These are phyloP conservation scores for Protonibea diacanthus DNA, from an alignment of 2,797 vertebrate species.

Conservation along the genomic window DNA sequence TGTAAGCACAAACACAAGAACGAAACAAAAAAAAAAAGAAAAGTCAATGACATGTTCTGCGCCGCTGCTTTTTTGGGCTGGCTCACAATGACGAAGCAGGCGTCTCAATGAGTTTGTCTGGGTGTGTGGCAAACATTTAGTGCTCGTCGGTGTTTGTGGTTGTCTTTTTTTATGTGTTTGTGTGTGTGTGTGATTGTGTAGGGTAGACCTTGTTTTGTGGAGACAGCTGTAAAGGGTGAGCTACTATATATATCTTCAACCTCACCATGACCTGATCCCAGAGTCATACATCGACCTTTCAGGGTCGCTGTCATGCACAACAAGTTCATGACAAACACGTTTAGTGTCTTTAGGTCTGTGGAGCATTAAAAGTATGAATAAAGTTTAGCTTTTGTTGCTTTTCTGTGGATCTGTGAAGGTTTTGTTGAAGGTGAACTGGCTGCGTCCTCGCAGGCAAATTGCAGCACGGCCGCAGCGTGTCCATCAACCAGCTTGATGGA, in stretches of 20 bases:
- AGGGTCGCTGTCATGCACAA: slow-evolving; percentile 56
- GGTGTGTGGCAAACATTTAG: slow-evolving; percentile 20
- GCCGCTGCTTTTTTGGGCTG: slow-evolving; percentile 44
- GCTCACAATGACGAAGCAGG: slow-evolving; percentile 37
- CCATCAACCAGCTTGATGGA: slow-evolving; percentile 73
- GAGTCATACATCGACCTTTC: slow-evolving; percentile 64
- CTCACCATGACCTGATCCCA: slow-evolving; percentile 57
- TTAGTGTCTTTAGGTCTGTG: slow-evolving; percentile 29
- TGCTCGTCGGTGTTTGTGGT: slow-evolving; percentile 37
- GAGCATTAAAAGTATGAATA: slow-evolving; percentile 12
- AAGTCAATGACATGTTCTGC: slow-evolving; percentile 20
- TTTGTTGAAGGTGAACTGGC: slow-evolving; percentile 25
- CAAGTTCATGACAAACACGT: slow-evolving; percentile 49
- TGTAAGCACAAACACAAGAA: slow-evolving; percentile 13
- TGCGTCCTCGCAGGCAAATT: slow-evolving; percentile 22
- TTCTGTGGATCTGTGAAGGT: not conserved
- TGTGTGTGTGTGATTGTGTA: slow-evolving; percentile 25
- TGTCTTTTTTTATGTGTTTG: slow-evolving; percentile 1
- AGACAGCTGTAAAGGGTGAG: slow-evolving; percentile 71
- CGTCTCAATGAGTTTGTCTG: slow-evolving; percentile 31
- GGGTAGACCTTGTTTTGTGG: slow-evolving; percentile 47
- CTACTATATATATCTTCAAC: slow-evolving; percentile 74
- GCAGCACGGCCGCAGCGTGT: slow-evolving; percentile 17
- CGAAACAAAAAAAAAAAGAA: slow-evolving; percentile 13
- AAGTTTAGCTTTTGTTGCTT: not conserved